These are phyloP conservation scores for Galago senegalensis DNA, from an alignment of 2,797 vertebrate genomes.

Conservation along the genomic window DNA sequence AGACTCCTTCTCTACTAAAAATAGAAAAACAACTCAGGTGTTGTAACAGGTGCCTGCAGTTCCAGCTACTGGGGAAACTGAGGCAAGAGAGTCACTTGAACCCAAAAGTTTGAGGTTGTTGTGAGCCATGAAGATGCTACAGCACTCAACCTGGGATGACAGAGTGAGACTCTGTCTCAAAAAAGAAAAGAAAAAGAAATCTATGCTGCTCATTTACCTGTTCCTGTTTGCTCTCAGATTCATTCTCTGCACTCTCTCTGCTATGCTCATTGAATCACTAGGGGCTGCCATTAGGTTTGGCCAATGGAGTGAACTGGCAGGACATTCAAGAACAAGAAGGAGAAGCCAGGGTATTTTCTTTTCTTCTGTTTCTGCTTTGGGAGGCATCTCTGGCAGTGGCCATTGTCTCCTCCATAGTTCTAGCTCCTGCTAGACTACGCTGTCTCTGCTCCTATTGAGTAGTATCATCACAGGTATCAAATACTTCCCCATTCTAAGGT, in stretches of 20 bases:
- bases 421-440: background rate
- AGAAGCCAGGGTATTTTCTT: constrained; percentile 1
- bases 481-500: background rate
- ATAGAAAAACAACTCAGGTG: too few species aligned
- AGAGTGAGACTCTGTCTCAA: too few species aligned
- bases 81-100: too few species aligned
- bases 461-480: background rate
- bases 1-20: too few species aligned
- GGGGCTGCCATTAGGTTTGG: background rate
- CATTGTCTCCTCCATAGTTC: background rate
- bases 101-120: too few species aligned
- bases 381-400: background rate
- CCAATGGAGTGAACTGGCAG: background rate
- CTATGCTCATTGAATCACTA: background rate
- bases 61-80: too few species aligned
- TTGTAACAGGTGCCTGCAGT: too few species aligned
- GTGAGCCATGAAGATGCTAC: too few species aligned
- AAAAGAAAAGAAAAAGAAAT: background rate
- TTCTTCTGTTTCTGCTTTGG: background rate
- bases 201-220: background rate
- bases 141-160: too few species aligned
- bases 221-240: background rate
- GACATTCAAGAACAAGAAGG: background rate
- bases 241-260: background rate
- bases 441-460: background rate